Conservation (phyloP, 2,113 vertebrate genomes). For the Junco hyemalis region DNA sequence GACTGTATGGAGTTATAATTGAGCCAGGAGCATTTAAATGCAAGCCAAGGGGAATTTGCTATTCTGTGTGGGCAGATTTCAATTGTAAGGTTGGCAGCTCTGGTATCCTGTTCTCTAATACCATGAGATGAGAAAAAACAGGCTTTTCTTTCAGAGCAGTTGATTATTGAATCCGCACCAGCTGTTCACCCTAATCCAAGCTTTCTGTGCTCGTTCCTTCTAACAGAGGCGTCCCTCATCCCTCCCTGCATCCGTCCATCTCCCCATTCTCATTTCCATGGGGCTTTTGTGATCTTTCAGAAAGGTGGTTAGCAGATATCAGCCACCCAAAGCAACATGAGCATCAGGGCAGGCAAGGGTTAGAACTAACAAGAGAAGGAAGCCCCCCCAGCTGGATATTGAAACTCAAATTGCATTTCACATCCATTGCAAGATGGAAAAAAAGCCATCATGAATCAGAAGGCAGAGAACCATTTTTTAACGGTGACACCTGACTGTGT, state of each 20-base stretch:
- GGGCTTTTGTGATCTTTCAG: background rate
- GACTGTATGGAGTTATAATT: constrained; percentile 47
- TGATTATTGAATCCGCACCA: constrained; percentile 64
- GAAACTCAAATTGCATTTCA: constrained; percentile 28
- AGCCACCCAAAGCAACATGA: background rate
- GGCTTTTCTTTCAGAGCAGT: constrained; percentile 63
- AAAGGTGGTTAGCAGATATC: background rate
- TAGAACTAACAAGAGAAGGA: background rate
- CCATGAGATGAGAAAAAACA: constrained; percentile 58
- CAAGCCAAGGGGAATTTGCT: constrained; percentile 66
- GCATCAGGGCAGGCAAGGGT: background rate
- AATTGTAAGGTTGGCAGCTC: constrained; percentile 72
- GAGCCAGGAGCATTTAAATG: constrained; percentile 60
- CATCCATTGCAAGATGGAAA: background rate
- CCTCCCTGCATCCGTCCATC: background rate
- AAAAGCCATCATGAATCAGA: background rate
- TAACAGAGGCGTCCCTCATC: constrained; percentile 32
- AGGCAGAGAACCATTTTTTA: constrained; percentile 3
- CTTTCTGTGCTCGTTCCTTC: constrained; percentile 17
- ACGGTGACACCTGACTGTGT: background rate
- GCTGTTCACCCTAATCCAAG: constrained; percentile 69
- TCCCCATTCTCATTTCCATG: background rate
- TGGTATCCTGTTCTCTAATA: constrained; percentile 73
- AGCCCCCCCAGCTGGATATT: background rate
- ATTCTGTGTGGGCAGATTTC: constrained; percentile 73